Base-by-base conservation (phyloP, 2,797 vertebrate species). In the Sebastiscus tertius region DNA sequence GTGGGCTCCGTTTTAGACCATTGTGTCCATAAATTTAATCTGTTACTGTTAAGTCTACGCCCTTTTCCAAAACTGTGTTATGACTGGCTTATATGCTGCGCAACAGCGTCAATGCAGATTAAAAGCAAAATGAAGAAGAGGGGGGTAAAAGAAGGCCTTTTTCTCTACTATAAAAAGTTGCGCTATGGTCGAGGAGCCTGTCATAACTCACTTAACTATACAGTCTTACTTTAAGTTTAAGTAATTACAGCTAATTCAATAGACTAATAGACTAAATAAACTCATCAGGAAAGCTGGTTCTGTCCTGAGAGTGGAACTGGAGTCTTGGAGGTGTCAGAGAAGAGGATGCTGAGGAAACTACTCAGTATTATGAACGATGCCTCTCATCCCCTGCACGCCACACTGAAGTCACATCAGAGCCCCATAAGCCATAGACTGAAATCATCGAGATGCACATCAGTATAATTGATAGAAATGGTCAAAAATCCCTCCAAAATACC, bases 11-110 rank as follows among this genome's bases (percentile, higher is more conserved):
- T 80, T 88, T 90, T 68, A 77, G 58, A 62, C 80, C 81, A 87
- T 87, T 89, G 82, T 85, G 82, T 90, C 84, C 81, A 89, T 90
- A 88, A 90, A 89, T 89, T 75, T 72, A 89, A 87, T 91, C 81
- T 90, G 79, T 93, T 91, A 83, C 88, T 88, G 82, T 89, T 83
- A 87, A 88, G 79, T 93, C 83, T 79, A 87, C 80, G 26, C 80
- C 82, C 85, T 91, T 86, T 82, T 91, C 82, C 86, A 81, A 88
- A 87, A 65, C 54, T 73, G 36, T 90, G 86, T 91, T 91, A 86
- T 89, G 83, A 78, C 86, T 92, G 88, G 82, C 13, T 84, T 88
- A 78, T 80, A 82, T 59, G 61, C 46, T 76, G 59, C 10, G 60
- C 74, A 81, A 80, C 77, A 75, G 72, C 6, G 31, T 90, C 91